Base-by-base conservation (phyloP, 2,113 vertebrate genomes). In the Phocoena sinus region DNA sequence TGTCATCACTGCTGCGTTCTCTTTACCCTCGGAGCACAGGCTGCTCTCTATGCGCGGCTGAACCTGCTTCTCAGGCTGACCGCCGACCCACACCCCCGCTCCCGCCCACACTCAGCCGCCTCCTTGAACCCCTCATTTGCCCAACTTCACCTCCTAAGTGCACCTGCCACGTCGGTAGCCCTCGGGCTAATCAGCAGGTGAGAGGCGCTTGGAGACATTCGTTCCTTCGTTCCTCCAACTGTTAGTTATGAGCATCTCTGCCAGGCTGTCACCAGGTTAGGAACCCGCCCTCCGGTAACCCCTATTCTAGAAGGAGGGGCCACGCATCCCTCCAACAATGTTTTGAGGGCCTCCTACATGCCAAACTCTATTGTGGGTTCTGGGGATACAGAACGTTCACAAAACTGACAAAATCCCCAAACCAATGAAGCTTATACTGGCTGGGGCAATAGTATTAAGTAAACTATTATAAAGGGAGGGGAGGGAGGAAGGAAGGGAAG, bases 281-380 rank as follows among this genome's bases (percentile, higher is more conserved):
- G 4, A n/a, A 5, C 6, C 56, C 13, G 6, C 31, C 18, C 56
- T 33, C 18, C 6, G 3, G 44, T 1, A 38, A 33, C 80, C 38
- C 71, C 44, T 26, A 6, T 71, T 71, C 70, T 65, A 41, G 38
- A 20, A 63, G 10, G 23, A 53, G n/a, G 7, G 15, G 38, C 3
- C 5, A 21, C 28, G 6, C 12, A 2, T 44, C 28, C 26, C n/a
- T 58, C 74, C 58, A 4, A 3, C 23, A 1, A 0, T 3, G 8
- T 79, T 89, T 26, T 28, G 47, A 38, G 65, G 60, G 21, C 41
- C 87, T 25, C 7, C 76, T 15, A 1, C 3, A 44, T 31, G 36
- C 56, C 31, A 9, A 8, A 70, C 47, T 63, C 33, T 58, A 10
- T 23, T 11, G 56, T 1, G 18, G 28, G 44, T n/a, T 23, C 65